Evolutionary conservation across 2,113 vertebrate genomes (phyloP).

Genomic region (Lutjanus erythropterus): DNA sequence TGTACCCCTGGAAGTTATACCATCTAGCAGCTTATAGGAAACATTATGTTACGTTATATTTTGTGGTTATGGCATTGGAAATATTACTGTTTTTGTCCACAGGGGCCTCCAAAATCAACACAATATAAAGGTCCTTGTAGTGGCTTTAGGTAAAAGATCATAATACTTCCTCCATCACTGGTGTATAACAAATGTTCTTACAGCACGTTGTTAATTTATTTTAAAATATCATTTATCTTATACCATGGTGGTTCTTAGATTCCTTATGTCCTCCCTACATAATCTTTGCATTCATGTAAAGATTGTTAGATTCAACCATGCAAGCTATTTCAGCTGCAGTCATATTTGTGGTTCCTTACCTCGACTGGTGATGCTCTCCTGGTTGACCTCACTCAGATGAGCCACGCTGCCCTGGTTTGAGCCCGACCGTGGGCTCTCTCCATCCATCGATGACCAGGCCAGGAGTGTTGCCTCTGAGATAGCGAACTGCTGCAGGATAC

Average conservation of each 20-base stretch:
- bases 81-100: too few relatives aligned
- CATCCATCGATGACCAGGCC: conserved; percentile 98
- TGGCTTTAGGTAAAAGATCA: neutral
- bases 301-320: neutral
- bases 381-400: conserved; percentile 95
- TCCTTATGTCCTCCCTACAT: neutral
- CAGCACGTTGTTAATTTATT: neutral
- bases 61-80: too few relatives aligned
- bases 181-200: neutral
- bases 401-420: conserved; percentile 94
- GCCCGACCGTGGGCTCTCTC: conserved; percentile 94
- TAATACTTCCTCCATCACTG: neutral
- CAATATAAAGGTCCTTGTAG: too few relatives aligned
- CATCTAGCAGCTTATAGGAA: too few relatives aligned
- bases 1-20: too few relatives aligned
- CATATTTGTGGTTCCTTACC: conserved; percentile 70
- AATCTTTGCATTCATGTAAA: too few relatives aligned
- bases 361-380: conserved; percentile 91
- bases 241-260: neutral
- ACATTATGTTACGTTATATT: too few relatives aligned
- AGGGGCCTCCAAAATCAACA: too few relatives aligned
- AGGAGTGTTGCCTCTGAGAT: conserved; percentile 97
- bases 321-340: neutral
- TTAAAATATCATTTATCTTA: neutral
- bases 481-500: conserved; percentile 97